Evolutionary conservation across 1,140 invertebrate species (phyloP).

Genomic region (Bombus sibiricus): DNA sequence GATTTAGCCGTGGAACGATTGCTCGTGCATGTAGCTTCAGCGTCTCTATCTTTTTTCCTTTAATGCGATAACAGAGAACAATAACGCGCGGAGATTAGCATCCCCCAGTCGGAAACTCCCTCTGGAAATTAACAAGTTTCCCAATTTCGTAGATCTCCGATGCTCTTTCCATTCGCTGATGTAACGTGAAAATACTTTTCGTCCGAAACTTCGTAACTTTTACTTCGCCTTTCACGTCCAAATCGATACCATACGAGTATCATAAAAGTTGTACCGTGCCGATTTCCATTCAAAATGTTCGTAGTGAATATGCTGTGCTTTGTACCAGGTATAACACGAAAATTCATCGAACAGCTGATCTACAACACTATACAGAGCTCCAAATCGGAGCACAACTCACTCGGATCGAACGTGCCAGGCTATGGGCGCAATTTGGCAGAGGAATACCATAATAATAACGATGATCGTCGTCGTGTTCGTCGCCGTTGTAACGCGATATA

Average conservation of each 20-base stretch:
- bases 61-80: constrained; percentile 63
- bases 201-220: not conserved
- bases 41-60: constrained; percentile 51
- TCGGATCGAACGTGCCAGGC: not conserved
- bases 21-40: constrained; percentile 47
- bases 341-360: not conserved
- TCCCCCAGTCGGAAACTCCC: not conserved
- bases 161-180: not conserved
- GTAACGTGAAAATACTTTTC: not conserved
- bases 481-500: not conserved
- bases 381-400: not conserved
- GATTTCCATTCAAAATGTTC: not conserved
- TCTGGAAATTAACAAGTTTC: not conserved
- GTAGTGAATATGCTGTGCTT: not conserved
- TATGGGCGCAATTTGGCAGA: constrained; percentile 5
- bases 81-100: constrained; percentile 1
- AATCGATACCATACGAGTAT: not conserved
- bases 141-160: not conserved
- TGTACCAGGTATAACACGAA: not conserved
- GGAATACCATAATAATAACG: not conserved
- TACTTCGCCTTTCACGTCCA: not conserved
- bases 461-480: constrained; percentile 1
- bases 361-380: not conserved
- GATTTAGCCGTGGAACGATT: constrained; percentile 66
- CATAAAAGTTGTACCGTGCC: not conserved